Evolutionary conservation across 2,888 invertebrate species (phyloP).

Genomic region (Aphodius sticticus): DNA sequence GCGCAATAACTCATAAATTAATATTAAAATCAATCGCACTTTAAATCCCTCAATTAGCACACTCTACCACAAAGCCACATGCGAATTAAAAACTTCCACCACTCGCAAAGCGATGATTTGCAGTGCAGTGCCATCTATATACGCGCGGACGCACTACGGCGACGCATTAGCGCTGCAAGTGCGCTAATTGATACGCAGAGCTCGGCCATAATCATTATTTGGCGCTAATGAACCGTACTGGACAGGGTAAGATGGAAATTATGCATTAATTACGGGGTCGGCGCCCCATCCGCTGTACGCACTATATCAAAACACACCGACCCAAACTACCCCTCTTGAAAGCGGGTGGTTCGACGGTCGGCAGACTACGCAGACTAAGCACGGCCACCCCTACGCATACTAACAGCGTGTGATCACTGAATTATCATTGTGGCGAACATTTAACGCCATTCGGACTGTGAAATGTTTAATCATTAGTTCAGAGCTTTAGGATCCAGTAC

Average conservation of each 20-base stretch:
- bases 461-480: not conserved
- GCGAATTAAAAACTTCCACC: not conserved
- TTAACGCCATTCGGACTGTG: not conserved
- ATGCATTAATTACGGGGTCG: slow-evolving; percentile 38
- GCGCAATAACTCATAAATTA: no score
- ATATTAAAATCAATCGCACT: no score
- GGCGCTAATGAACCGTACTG: slow-evolving; percentile 41
- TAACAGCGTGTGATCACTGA: slow-evolving; percentile 13
- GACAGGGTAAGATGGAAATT: slow-evolving; percentile 39
- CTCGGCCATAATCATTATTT: slow-evolving; percentile 44
- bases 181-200: slow-evolving; percentile 42
- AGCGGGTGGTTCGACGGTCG: slow-evolving; percentile 7
- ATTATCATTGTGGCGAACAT: slow-evolving; percentile 27
- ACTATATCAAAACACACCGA: slow-evolving; percentile 26
- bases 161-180: slow-evolving; percentile 29
- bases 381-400: not conserved
- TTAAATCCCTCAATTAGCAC: not conserved
- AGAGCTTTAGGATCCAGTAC: not conserved
- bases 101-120: not conserved
- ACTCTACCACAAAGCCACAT: not conserved
- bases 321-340: not conserved
- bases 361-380: not conserved
- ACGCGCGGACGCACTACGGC: not conserved
- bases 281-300: slow-evolving; percentile 27
- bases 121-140: not conserved